Percentiles rank a stretch among this genome's conserved stretches.
phyloP scores from a whole-genome alignment of 2,888 invertebrate species.

The Drosophila koepferae region DNA sequence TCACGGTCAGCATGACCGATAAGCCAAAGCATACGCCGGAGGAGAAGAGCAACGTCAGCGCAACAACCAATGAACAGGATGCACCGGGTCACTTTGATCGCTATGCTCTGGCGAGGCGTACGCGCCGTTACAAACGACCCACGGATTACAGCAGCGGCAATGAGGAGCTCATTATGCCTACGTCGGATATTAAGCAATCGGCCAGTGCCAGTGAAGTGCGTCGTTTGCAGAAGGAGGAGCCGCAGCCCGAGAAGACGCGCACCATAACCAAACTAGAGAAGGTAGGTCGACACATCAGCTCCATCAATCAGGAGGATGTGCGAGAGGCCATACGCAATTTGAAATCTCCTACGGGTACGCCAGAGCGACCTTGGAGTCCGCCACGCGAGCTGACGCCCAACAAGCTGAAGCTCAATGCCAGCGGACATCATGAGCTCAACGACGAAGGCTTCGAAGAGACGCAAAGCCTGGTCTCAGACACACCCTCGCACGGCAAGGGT shows the following conservation, averaged over 20 bases:
- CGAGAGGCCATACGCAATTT: slow-evolving; percentile 89
- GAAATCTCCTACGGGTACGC: slow-evolving; percentile 88
- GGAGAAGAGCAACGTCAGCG: slow-evolving; percentile 18
- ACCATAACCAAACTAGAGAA: slow-evolving; percentile 83
- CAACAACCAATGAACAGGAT: slow-evolving; percentile 80
- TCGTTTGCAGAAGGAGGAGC: slow-evolving; percentile 47
- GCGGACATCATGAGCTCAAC: slow-evolving; percentile 88
- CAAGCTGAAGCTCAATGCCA: slow-evolving; percentile 69
- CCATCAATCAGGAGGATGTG: slow-evolving; percentile 90
- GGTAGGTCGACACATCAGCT: slow-evolving; percentile 89
- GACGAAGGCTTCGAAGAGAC: slow-evolving; percentile 97
- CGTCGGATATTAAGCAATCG: slow-evolving; percentile 74
- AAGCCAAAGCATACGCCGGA: slow-evolving; percentile 59
- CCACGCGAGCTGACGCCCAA: slow-evolving; percentile 79
- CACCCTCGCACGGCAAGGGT: slow-evolving; percentile 90
- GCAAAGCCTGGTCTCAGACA: slow-evolving; percentile 94
- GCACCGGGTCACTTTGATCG: slow-evolving; percentile 92
- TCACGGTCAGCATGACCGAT: slow-evolving; percentile 72
- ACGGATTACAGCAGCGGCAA: slow-evolving; percentile 87
- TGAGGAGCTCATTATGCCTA: slow-evolving; percentile 86
- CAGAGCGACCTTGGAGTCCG: slow-evolving; percentile 88
- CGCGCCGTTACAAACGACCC: slow-evolving; percentile 91
- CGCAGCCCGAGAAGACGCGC: slow-evolving; percentile 83
- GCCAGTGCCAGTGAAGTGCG: slow-evolving; percentile 64
- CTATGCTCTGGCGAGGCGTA: slow-evolving; percentile 92